Base-by-base conservation (phyloP, 2,113 vertebrate genomes). In the Perognathus longimembris region DNA sequence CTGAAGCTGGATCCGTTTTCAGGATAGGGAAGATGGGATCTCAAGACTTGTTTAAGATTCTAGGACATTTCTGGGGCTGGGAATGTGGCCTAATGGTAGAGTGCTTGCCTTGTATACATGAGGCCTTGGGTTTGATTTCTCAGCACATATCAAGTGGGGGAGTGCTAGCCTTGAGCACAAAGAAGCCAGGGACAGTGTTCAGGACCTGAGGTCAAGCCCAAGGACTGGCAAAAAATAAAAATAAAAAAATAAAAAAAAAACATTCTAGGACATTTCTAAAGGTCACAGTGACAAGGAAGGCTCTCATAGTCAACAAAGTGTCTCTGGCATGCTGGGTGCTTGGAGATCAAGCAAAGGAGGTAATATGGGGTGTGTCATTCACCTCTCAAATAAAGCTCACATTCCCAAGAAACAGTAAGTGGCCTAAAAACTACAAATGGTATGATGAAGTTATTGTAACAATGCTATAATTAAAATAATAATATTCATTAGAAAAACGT, bases 381-480 rank as follows among this genome's bases (percentile, higher is more conserved):
- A 10, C 70, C 50, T 85, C 22, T 70, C 73, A 78, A 59, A 32
- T 80, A 85, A 93, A 83, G 63, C 5, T 18, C 4, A 78, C 67
- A 80, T n/a, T 73, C 38, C 66, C 26, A 45, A 86, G 76, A 86
- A 90, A 90, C 63, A 86, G 76, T 36, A 70, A 87, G 28, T 69
- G 22, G 28, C 42, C 66, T 87, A 70, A 20, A 78, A 89, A 75
- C 24, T n/a, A 83, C 36, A 86, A 67, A 82, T 69, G 69, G 71
- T 22, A 30, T 63, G 50, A 74, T 75, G 67, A 90, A 38, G 69
- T 70, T 69, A 85, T 40, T 69, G 40, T 75, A 73, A n/a, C 32
- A 85, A 74, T 66, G 36, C 61, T 38, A 6, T 64, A 42, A 91
- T 71, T 90, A 71, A 95, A 92, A 80, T 81, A 69, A 85, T 81